Conservation (phyloP, 2,113 vertebrate species). For the Carassius carassius region DNA sequence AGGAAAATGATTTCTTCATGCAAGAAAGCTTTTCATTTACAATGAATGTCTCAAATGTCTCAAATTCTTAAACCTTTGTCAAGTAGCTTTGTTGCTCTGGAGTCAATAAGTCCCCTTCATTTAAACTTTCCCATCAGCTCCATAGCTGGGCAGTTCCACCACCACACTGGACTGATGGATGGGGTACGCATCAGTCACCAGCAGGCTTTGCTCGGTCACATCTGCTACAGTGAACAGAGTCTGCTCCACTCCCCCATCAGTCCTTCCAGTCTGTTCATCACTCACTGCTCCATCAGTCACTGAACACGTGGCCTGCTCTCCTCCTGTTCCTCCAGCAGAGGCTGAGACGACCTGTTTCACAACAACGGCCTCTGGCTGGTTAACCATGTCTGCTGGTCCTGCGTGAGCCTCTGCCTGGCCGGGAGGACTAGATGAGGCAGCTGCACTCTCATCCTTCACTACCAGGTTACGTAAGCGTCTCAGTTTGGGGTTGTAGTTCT, state of each 20-base stretch:
- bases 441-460: constrained; percentile 80
- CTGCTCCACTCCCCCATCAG: neutral
- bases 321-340: constrained; percentile 41
- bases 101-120: neutral
- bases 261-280: constrained; percentile 24
- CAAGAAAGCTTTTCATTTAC: constrained; percentile 39
- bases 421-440: constrained; percentile 30
- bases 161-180: constrained; percentile 57
- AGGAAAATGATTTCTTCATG: too few relatives aligned
- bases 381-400: constrained; percentile 58
- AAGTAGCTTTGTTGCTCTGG: neutral
- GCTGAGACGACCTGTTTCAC: constrained; percentile 57
- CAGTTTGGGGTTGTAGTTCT: constrained; percentile 93
- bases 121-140: constrained; percentile 60
- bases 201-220: constrained; percentile 63
- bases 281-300: neutral
- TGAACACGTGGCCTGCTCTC: constrained; percentile 18
- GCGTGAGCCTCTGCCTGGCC: neutral
- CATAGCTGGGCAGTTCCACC: constrained; percentile 52
- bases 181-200: constrained; percentile 55
- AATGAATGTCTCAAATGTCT: neutral
- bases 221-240: constrained; percentile 59
- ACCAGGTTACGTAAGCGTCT: constrained; percentile 89
- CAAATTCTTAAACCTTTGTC: too few relatives aligned
- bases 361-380: constrained; percentile 37